phyloP scores from a whole-genome alignment of 2,113 vertebrate genomes.

The Pedionomus torquatus region DNA sequence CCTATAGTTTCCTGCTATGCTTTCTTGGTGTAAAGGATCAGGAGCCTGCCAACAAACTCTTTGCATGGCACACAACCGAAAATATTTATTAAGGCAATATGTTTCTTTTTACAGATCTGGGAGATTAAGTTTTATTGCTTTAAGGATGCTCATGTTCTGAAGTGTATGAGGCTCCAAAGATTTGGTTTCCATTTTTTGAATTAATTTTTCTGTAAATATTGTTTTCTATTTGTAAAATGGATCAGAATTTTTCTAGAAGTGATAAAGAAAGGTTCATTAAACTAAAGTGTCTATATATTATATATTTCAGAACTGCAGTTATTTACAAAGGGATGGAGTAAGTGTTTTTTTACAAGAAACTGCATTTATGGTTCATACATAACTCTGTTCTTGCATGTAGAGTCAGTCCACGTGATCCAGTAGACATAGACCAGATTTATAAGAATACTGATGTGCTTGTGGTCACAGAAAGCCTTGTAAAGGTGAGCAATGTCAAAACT shows the following conservation, averaged over 20 bases:
- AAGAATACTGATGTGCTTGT: not conserved
- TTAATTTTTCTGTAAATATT: not conserved
- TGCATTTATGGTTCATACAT: not conserved
- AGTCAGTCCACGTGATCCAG: not conserved
- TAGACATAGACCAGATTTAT: not conserved
- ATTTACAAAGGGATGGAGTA: not conserved
- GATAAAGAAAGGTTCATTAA: not conserved
- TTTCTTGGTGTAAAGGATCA: not conserved
- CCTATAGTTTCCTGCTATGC: not conserved
- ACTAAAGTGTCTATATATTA: not conserved
- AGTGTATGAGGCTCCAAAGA: not conserved
- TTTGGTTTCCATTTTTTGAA: not conserved
- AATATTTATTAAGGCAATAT: constrained; percentile 21
- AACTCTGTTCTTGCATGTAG: not conserved
- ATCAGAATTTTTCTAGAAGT: not conserved
- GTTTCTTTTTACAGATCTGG: constrained; percentile 7
- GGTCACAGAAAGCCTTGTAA: not conserved
- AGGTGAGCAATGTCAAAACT: not conserved
- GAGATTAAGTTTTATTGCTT: not conserved
- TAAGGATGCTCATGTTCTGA: not conserved
- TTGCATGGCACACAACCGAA: not conserved
- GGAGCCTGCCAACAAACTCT: not conserved
- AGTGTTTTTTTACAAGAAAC: not conserved
- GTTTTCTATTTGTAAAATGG: not conserved
- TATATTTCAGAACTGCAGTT: not conserved